A percentile compares a stretch with the other conserved stretches of the same genome.
These are phyloP conservation scores for Echiichthys vipera DNA, from an alignment of 2,797 vertebrate genomes.

Conservation along the genomic window DNA sequence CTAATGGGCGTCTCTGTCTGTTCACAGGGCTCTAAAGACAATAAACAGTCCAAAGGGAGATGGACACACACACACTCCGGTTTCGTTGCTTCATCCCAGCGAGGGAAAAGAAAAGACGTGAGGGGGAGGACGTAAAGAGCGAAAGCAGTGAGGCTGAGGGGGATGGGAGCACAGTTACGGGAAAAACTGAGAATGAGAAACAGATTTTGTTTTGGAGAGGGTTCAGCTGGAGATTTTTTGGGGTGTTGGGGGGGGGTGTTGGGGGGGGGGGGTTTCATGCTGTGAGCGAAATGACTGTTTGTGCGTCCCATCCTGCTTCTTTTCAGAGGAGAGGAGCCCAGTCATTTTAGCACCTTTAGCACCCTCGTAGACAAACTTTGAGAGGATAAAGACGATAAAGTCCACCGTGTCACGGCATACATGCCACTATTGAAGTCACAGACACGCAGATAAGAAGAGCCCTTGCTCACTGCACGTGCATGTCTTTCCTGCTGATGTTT, in stretches of 20 bases:
- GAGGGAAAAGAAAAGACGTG: constrained; percentile 7
- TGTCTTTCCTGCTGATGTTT: background rate
- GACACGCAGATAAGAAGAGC: constrained; percentile 26
- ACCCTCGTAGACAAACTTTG: constrained; percentile 31
- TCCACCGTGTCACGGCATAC: background rate
- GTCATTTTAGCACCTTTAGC: constrained; percentile 6
- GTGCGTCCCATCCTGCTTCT: background rate
- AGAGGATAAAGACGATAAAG: constrained; percentile 42
- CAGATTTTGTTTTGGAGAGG: constrained; percentile 15
- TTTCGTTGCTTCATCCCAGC: constrained; percentile 9
- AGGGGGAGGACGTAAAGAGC: background rate
- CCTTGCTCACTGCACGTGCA: background rate
- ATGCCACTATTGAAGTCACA: background rate
- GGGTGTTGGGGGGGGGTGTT: constrained; percentile 1
- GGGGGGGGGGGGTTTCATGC: background rate
- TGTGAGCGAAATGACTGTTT: constrained; percentile 9
- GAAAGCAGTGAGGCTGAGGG: background rate
- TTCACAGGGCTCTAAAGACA: constrained; percentile 28
- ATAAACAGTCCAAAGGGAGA: constrained; percentile 44
- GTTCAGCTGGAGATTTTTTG: constrained; percentile 6
- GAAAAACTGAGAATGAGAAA: constrained; percentile 17
- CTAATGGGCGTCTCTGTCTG: background rate
- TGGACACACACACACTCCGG: background rate
- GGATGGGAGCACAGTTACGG: background rate
- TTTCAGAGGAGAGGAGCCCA: background rate